Percentiles rank a stretch among this genome's conserved stretches.
These are phyloP conservation scores for Ciconia nigra DNA, from an alignment of 2,797 vertebrate species.

Conservation along the genomic window DNA sequence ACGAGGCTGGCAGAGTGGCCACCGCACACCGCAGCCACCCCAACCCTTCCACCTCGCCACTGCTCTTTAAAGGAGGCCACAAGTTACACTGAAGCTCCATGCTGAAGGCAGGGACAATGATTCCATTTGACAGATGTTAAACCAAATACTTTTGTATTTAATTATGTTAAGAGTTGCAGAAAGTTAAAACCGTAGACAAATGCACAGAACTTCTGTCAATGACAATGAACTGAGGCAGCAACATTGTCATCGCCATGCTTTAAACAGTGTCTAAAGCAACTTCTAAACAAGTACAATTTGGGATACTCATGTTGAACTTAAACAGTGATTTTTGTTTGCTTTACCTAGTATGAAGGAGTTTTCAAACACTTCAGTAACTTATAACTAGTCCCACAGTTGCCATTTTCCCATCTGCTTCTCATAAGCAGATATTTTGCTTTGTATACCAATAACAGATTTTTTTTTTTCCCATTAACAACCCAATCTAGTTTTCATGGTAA, in stretches of 20 bases:
- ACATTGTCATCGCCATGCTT: conserved; percentile 49
- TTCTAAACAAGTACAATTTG: conserved; percentile 52
- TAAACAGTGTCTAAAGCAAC: conserved; percentile 29
- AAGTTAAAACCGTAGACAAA: conserved; percentile 53
- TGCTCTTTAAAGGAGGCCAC: not conserved
- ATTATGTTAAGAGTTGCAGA: conserved; percentile 39
- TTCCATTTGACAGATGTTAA: conserved; percentile 52
- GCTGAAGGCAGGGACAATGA: conserved; percentile 42
- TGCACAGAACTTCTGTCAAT: conserved; percentile 9
- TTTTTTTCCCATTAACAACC: not conserved
- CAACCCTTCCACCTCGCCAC: not conserved
- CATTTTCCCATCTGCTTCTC: conserved; percentile 35
- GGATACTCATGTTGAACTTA: conserved; percentile 53
- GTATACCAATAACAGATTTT: conserved; percentile 21
- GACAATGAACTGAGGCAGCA: conserved; percentile 47
- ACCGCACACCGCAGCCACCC: not conserved
- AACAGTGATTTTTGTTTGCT: conserved; percentile 33
- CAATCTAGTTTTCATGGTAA: not conserved
- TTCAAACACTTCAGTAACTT: conserved; percentile 62
- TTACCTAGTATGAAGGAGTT: conserved; percentile 27
- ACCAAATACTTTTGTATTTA: conserved; percentile 62
- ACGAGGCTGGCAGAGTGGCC: not conserved
- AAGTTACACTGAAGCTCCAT: not conserved
- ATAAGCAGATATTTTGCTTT: conserved; percentile 38
- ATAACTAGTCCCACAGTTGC: conserved; percentile 30